Base-by-base conservation (phyloP, 2,888 invertebrate genomes). In the Melanostoma mellinum region DNA sequence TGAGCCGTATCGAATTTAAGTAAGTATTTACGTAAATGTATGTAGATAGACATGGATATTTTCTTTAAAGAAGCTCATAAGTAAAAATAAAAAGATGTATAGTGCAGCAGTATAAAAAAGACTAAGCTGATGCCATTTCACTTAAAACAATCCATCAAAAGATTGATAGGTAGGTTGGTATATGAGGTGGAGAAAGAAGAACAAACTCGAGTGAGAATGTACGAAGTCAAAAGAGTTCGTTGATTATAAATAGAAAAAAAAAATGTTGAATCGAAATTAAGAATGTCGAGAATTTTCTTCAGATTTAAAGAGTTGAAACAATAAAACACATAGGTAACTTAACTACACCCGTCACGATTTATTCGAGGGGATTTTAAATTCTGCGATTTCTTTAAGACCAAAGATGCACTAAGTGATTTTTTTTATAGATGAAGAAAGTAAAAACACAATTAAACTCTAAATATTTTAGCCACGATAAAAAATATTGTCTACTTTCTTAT, bases 221-320 rank as follows among this genome's bases (percentile, higher is more conserved):
- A 68, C 38, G 20, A 65, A 74, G 56, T 61, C 55, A 60, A 38
- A 65, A 68, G 63, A 69, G 63, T 74, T 73, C 35, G 68, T 52
- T 36, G 71, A 48, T 71, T 79, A 79, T 79, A 84, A 79, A 84
- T 79, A 84, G 79, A 84, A 50, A 84, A 60, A 56, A 73, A 74
- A 58, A 60, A 55, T 61, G 61, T 40, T 56, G 55, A 77, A 52
- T 77, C 32, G 58, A 56, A 69, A 63, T 6, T 60, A 48, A 52
- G 53, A 65, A 53, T 67, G 44, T 67, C 81, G 73, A 82, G 77
- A 68, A 82, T 74, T 84, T 84, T 78, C 65, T 84, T 78, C 65
- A 58, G 65, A 77, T 81, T 9, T 58, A 53, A 10, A 46, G 72
- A 53, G 30, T n/a, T 33, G 58, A 56, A 58, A 35, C 38, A 33